Evolutionary conservation across 2,888 invertebrate genomes (phyloP), one percentile per base, ranked within the genome.

Genomic region (Idaea straminata): DNA sequence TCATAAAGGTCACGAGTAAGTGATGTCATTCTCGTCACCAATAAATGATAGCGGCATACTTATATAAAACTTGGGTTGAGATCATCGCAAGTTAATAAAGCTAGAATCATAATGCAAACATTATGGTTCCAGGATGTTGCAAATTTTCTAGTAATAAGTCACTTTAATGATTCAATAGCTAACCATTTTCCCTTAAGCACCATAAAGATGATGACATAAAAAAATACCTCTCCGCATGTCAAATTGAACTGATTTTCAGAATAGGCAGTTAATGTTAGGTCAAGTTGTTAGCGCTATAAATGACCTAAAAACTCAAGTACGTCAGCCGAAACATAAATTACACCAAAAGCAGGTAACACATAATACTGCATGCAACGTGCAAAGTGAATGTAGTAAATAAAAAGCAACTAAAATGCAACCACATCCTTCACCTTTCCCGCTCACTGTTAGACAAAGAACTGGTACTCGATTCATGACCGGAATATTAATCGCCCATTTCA

Each of bases 1-100:
- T 65, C 77, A 74, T 73, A 81, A 80, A 83, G 83, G 83, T 75
- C 79, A 78, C 47, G 47, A 47, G 47, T 13, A 0, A 47, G 47
- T 90, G 88, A 89, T 87, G 89, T 90, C 90, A 90, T 84, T 85
- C 81, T 80, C 84, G 82, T 82, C 77, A 73, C 74, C 76, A 74
- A 80, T 72, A 75, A 75, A 82, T 83, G 81, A 83, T 77, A 47
- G 47, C 13, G 10, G 47, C 47, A 47, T 82, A 76, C 78, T 80
- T 77, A 77, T 77, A 75, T 80, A 73, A 63, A 76, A 69, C 77
- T 76, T 91, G 89, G 89, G 83, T 76, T 91, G 89, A 90, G 83
- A 85, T 91, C 91, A 91, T 82, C 86, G 79, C 73, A 84, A 81
- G 77, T 79, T 83, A 78, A 82, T 84, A 81, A 68, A 78, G 69